Evolutionary conservation across 2,113 vertebrate species (phyloP).

Genomic region (Psilopsiagon aymara): DNA sequence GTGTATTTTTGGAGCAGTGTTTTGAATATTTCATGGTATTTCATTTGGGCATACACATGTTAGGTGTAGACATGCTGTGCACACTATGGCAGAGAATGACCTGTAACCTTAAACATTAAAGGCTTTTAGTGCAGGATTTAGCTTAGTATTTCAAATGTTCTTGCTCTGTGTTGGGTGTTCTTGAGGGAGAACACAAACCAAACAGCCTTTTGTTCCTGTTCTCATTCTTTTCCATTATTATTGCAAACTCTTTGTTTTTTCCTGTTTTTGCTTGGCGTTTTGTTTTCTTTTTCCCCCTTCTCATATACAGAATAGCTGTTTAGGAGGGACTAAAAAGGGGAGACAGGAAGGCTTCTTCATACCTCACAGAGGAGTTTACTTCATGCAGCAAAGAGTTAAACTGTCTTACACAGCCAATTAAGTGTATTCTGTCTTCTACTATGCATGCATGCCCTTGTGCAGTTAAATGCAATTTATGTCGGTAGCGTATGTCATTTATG

Average conservation of each 20-base stretch:
- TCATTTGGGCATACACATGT: not conserved
- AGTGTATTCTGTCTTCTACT: not conserved
- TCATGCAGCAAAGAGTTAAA: conserved; percentile 8
- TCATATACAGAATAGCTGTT: not conserved
- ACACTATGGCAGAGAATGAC: not conserved
- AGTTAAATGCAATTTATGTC: conserved; percentile 29
- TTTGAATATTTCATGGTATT: conserved; percentile 35
- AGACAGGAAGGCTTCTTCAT: not conserved
- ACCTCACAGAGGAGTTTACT: not conserved
- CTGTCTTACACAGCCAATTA: not conserved
- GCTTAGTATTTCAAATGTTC: not conserved
- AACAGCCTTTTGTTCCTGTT: not conserved
- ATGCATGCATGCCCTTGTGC: not conserved
- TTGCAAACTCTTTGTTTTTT: not conserved
- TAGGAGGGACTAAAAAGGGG: not conserved
- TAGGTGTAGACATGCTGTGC: not conserved
- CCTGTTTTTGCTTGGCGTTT: not conserved
- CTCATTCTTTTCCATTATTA: not conserved
- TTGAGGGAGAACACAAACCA: not conserved
- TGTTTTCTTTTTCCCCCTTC: not conserved
- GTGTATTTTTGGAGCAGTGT: not conserved
- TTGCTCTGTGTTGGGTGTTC: not conserved
- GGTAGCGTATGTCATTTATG: not conserved
- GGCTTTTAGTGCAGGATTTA: conserved; percentile 15
- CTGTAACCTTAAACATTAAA: not conserved